Conservation (phyloP, 2,113 vertebrate species). For the Ibidorhyncha struthersii region DNA sequence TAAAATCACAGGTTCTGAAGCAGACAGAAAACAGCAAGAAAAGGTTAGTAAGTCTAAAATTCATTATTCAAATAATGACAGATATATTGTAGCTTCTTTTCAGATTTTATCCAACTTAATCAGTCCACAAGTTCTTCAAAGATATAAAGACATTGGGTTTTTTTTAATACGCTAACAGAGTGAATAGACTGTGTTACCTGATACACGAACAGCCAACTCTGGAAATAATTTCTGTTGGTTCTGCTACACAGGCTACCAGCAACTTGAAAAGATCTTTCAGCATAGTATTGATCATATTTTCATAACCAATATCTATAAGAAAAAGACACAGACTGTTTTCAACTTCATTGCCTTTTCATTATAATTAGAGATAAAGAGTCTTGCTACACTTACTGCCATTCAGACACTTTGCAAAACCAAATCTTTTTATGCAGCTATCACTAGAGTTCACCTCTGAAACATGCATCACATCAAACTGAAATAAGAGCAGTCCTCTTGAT, state of each 20-base stretch:
- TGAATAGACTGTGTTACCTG: slow-evolving; percentile 75
- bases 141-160: background rate
- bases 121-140: background rate
- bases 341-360: background rate
- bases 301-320: slow-evolving; percentile 85
- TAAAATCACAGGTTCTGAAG: background rate
- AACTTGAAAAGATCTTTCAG: slow-evolving; percentile 95
- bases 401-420: background rate
- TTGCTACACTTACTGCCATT: background rate
- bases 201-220: slow-evolving; percentile 98
- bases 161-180: background rate
- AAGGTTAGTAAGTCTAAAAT: background rate
- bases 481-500: background rate
- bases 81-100: background rate
- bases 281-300: slow-evolving; percentile 94
- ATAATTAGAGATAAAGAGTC: background rate
- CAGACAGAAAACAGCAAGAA: background rate
- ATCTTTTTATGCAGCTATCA: background rate
- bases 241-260: slow-evolving; percentile 92
- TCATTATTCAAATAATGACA: background rate
- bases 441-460: background rate
- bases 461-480: background rate
- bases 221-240: slow-evolving; percentile 95
- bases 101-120: background rate
- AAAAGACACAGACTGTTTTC: background rate